Evolutionary conservation across 2,113 vertebrate species (phyloP), one percentile per base, ranked within the genome.

Genomic region (Gymnorhina tibicen): DNA sequence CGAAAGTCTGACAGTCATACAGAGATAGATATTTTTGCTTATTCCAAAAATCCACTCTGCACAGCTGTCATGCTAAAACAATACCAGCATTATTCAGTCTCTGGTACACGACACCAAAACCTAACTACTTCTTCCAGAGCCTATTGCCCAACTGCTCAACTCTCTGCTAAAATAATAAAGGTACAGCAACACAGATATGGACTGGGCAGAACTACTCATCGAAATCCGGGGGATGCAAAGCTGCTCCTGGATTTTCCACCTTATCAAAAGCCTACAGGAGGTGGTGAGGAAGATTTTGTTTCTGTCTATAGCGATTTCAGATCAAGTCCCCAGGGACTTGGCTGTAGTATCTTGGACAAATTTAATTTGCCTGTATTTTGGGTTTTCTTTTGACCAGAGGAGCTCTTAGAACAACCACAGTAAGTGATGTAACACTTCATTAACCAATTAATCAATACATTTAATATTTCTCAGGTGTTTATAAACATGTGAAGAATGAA

Each of bases 11-110:
- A 93, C 87, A 79, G 64, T 55, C 85, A 62, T 32, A 86, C 17
- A 69, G 44, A 88, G 92, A 85, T 13, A 56, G 52, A 42, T 83
- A 85, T 70, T 93, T 93, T 77, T 94, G 74, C 84, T 96, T 90
- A 89, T 93, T 91, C 55, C 46, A 62, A 75, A 92, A 75, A 49
- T 87, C 77, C 41, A 24, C 74, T 85, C 50, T 76, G 53, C 67
- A 53, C 68, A 52, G 66, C 74, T 89, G 78, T 67, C 85, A 68
- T 5, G 63, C 80, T 74, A 86, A 94, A 91, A 74, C 60, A 77
- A 91, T 37, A 46, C 1, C 1, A 47, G 33, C 37, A 53, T 73
- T 88, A 83, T 81, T 96, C 75, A 88, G 13, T 56, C 63, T 33
- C 56, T 83, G 82, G 53, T 49, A 63, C 13, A 35, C 1, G 39